phyloP scores from a whole-genome alignment of 2,888 invertebrate genomes.

The Osmoderma eremita region DNA sequence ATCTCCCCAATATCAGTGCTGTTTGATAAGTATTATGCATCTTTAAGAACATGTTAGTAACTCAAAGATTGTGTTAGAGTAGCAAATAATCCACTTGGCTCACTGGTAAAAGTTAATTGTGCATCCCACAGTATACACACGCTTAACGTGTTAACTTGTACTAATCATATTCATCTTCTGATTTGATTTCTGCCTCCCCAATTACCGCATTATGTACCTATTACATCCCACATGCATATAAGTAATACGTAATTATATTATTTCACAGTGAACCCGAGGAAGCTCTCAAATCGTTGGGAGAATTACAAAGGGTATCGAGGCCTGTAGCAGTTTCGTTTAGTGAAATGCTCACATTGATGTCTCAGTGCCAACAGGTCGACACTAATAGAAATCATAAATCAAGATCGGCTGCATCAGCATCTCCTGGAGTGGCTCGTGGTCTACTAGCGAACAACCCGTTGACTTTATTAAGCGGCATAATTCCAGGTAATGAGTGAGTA shows the following conservation, averaged over 20 bases:
- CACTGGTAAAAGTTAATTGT: too few relatives aligned
- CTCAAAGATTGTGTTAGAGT: too few relatives aligned
- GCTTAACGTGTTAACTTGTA: too few relatives aligned
- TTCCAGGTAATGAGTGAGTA: conserved; percentile 72
- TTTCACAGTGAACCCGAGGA: conserved; percentile 76
- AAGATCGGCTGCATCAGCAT: conserved; percentile 41
- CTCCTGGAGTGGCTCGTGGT: conserved; percentile 45
- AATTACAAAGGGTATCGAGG: conserved; percentile 70
- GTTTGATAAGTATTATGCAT: too few relatives aligned
- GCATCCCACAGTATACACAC: too few relatives aligned
- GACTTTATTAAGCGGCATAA: conserved; percentile 79
- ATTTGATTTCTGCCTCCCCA: too few relatives aligned
- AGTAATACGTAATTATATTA: not conserved
- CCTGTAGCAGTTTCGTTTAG: conserved; percentile 75
- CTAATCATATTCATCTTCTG: too few relatives aligned
- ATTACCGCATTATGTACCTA: too few relatives aligned
- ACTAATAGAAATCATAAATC: conserved; percentile 22
- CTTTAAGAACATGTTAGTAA: too few relatives aligned
- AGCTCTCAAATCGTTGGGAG: conserved; percentile 71
- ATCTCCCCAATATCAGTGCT: too few relatives aligned
- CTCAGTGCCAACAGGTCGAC: conserved; percentile 79
- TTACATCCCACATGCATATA: conserved; percentile 7
- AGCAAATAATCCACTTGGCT: too few relatives aligned
- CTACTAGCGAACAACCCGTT: conserved; percentile 74
- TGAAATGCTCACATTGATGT: conserved; percentile 83